Evolutionary conservation across 2,113 vertebrate genomes (phyloP), one percentile per base, ranked within the genome.

Genomic region (Archilochus colubris): DNA sequence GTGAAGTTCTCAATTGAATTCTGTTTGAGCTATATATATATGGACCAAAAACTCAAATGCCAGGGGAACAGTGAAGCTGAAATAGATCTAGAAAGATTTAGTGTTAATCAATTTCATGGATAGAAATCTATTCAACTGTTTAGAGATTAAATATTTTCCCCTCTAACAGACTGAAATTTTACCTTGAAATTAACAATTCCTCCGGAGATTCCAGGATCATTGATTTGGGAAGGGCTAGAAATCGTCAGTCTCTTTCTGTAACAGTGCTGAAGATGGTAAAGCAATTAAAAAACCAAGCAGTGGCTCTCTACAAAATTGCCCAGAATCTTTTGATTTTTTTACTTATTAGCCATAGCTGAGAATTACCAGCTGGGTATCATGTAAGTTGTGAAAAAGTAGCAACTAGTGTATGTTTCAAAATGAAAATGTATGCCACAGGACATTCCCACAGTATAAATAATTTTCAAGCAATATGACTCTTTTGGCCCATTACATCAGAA

Each of bases 21-120:
- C 54, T 86, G 10, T 92, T 46, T 69, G 72, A 95, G 82, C 73
- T 92, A 48, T 84, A 70, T 82, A 84, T 93, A 96, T 87, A 51
- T 90, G 58, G 74, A 22, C 58, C 82, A 96, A 76, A 38, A 92
- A 91, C 55, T 88, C 62, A 96, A 90, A 77, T 86, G 38, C 33
- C 76, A 88, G 46, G 51, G 86, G 73, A 96, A 88, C 2, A 46
- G 68, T 88, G 85, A 91, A 94, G 55, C 48, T 95, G 83, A 96
- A 95, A 89, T 76, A 31, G n/a, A 89, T 87, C 55, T 93, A 83
- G 88, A 95, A 95, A 95, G 75, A 97, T 97, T 93, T 96, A 97
- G 27, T 87, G 86, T 92, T 96, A 94, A 94, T 93, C 91, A 95
- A 66, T 84, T 84, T 50, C 31, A 89, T 91, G 18, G 46, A 96